A percentile compares a stretch with the other conserved stretches of the same genome.
These are phyloP conservation scores for Antechinus flavipes DNA, from an alignment of 2,113 vertebrate genomes.

Conservation along the genomic window DNA sequence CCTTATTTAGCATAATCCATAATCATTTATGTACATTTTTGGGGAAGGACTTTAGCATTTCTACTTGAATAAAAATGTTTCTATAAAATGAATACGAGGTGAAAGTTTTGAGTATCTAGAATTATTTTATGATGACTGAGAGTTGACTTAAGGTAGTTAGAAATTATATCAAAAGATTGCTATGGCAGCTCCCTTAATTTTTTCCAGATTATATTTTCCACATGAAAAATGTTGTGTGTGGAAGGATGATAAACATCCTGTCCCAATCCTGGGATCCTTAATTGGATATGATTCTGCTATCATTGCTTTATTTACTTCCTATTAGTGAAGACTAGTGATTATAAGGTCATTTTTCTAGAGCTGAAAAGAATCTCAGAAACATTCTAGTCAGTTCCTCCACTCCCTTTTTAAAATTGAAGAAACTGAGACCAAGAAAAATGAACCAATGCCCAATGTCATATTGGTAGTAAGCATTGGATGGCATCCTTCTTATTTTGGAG, in stretches of 20 bases:
- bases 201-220: background rate
- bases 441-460: background rate
- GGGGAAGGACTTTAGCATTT: background rate
- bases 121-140: background rate
- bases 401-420: background rate
- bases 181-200: background rate
- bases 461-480: background rate
- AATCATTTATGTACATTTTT: background rate
- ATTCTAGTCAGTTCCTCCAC: background rate
- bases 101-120: background rate
- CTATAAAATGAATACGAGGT: background rate
- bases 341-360: background rate
- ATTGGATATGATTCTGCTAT: background rate
- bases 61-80: background rate
- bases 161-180: background rate
- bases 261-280: background rate
- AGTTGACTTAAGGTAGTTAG: background rate
- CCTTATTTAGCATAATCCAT: background rate
- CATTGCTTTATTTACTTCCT: background rate
- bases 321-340: background rate
- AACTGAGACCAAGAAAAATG: background rate
- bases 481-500: background rate
- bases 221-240: too few relatives aligned
- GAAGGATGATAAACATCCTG: background rate
- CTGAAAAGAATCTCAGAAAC: background rate